Percentiles rank a stretch among this genome's conserved stretches.
phyloP scores from a whole-genome alignment of 2,113 vertebrate species.

The Pterocles orientalis region DNA sequence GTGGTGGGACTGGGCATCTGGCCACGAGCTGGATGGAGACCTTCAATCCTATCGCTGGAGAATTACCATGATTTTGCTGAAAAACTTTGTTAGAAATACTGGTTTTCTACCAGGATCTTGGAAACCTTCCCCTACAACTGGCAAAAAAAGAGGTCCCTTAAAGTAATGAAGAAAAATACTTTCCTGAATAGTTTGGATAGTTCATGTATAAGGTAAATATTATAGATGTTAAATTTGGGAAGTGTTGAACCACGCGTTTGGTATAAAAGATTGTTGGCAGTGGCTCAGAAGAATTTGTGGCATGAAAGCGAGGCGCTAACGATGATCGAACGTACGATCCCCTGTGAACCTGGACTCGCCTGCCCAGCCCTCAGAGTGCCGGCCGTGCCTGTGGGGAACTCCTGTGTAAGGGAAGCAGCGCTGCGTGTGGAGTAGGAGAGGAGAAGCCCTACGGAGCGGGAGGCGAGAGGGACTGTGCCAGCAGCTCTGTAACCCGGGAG shows the following conservation, averaged over 20 bases:
- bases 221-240: background rate
- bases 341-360: background rate
- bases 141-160: background rate
- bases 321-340: no score
- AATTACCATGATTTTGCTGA: background rate
- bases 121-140: background rate
- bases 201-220: background rate
- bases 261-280: background rate
- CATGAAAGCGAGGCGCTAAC: background rate
- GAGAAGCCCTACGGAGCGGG: no score
- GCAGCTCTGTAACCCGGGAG: no score
- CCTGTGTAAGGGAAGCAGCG: background rate
- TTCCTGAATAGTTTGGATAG: background rate
- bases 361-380: no score
- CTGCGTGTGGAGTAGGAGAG: background rate
- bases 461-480: fast-evolving
- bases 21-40: background rate
- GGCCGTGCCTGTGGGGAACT: no score
- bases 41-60: background rate
- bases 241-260: background rate
- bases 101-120: background rate
- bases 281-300: background rate
- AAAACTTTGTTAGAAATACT: background rate
- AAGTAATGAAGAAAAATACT: background rate
- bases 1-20: background rate